Conservation (phyloP, 2,888 invertebrate species). For the Drosophila leonis region DNA sequence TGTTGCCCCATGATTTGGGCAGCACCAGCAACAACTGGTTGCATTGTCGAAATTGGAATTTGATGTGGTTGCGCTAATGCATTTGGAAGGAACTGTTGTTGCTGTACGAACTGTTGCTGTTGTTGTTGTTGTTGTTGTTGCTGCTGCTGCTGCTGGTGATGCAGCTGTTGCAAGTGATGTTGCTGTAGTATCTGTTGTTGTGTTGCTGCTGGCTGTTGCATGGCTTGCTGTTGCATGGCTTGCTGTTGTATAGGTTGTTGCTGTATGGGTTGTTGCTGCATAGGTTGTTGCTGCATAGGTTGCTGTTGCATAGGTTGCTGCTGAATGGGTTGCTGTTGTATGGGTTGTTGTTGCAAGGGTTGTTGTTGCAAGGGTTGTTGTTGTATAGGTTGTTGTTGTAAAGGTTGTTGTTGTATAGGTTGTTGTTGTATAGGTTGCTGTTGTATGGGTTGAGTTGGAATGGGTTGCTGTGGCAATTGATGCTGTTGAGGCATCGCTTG, state of each 20-base stretch:
- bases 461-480: conserved; percentile 52
- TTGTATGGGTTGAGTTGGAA: conserved; percentile 72
- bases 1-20: conserved; percentile 84
- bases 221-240: conserved; percentile 55
- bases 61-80: conserved; percentile 56
- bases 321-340: conserved; percentile 47
- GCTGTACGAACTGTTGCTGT: conserved; percentile 85
- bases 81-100: conserved; percentile 86
- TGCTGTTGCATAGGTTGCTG: conserved; percentile 56
- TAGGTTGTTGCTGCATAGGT: conserved; percentile 33
- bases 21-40: conserved; percentile 84
- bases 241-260: conserved; percentile 61
- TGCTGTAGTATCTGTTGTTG: conserved; percentile 70
- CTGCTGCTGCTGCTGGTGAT: conserved; percentile 16
- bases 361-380: neutral
- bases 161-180: conserved; percentile 65
- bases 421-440: conserved; percentile 2
- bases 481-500: conserved; percentile 47
- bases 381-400: neutral
- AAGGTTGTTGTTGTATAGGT: no score
- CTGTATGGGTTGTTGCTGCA: conserved; percentile 50
- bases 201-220: conserved; percentile 57
- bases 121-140: conserved; percentile 77
- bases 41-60: conserved; percentile 84
- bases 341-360: conserved; percentile 37